A percentile compares a stretch with the other conserved stretches of the same genome.
Conservation (phyloP, 1,140 invertebrate species). For the Tyrophagus putrescentiae region DNA sequence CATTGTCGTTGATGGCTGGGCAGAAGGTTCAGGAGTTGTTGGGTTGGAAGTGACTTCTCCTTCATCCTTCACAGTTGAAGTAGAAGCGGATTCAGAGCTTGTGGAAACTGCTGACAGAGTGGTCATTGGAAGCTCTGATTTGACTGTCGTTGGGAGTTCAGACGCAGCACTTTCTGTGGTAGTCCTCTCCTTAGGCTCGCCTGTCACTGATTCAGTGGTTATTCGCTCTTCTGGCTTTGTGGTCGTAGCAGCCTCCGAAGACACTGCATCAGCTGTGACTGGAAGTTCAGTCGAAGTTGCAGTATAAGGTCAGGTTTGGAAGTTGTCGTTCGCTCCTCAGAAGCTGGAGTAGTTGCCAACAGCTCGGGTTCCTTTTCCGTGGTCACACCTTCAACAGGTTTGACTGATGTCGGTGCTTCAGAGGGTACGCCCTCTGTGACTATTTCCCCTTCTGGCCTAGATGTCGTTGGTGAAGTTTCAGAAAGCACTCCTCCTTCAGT, state of each 20-base stretch:
- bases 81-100: too few species aligned
- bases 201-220: too few species aligned
- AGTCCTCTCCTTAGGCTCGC: too few species aligned
- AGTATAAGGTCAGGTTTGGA: not conserved
- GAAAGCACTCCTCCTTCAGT: not conserved
- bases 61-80: too few species aligned
- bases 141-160: too few species aligned
- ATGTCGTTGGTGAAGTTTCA: not conserved
- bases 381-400: not conserved
- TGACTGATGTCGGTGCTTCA: not conserved
- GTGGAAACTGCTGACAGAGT: too few species aligned
- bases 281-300: not conserved
- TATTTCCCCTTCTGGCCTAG: not conserved
- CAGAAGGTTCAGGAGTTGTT: not conserved
- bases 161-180: too few species aligned
- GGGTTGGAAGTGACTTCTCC: too few species aligned
- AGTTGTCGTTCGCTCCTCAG: too few species aligned
- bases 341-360: too few species aligned
- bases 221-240: too few species aligned
- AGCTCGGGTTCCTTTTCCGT: not conserved
- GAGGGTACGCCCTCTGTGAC: not conserved
- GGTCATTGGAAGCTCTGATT: too few species aligned
- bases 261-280: not conserved
- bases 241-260: not conserved
- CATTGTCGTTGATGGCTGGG: not conserved